phyloP scores from a whole-genome alignment of 2,888 invertebrate genomes.

The Yponomeuta malinellus region DNA sequence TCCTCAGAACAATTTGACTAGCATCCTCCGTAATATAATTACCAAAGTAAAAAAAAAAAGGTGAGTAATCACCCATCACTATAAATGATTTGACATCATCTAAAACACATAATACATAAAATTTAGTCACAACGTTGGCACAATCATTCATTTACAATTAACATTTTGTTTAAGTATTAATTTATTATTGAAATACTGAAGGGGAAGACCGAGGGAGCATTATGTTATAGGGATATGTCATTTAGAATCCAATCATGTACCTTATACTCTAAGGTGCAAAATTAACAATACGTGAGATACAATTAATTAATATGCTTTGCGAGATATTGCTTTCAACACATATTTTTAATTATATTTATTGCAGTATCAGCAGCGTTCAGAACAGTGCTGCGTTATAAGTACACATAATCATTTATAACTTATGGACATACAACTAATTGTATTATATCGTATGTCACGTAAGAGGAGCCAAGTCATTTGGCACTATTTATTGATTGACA shows the following conservation, averaged over 20 bases:
- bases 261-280: constrained; percentile 67
- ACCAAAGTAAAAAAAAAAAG: constrained; percentile 31
- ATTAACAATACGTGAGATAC: constrained; percentile 56
- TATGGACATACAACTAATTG: constrained; percentile 8
- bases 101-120: constrained; percentile 35
- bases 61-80: not conserved
- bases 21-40: constrained; percentile 47
- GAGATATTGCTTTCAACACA: constrained; percentile 29
- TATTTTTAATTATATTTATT: constrained; percentile 13
- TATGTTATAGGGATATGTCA: constrained; percentile 64
- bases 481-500: constrained; percentile 38
- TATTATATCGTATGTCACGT: constrained; percentile 5
- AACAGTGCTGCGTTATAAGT: constrained; percentile 2
- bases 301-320: constrained; percentile 28
- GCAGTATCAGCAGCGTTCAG: constrained; percentile 15
- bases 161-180: constrained; percentile 25
- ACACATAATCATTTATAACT: not conserved
- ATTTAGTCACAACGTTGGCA: constrained; percentile 66
- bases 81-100: constrained; percentile 22
- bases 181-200: constrained; percentile 61
- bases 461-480: constrained; percentile 33
- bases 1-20: constrained; percentile 68
- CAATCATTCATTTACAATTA: constrained; percentile 48
- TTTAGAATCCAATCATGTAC: constrained; percentile 42
- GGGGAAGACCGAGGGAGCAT: constrained; percentile 65